Conservation (phyloP, 2,797 vertebrate genomes). For the Numenius phaeopus region DNA sequence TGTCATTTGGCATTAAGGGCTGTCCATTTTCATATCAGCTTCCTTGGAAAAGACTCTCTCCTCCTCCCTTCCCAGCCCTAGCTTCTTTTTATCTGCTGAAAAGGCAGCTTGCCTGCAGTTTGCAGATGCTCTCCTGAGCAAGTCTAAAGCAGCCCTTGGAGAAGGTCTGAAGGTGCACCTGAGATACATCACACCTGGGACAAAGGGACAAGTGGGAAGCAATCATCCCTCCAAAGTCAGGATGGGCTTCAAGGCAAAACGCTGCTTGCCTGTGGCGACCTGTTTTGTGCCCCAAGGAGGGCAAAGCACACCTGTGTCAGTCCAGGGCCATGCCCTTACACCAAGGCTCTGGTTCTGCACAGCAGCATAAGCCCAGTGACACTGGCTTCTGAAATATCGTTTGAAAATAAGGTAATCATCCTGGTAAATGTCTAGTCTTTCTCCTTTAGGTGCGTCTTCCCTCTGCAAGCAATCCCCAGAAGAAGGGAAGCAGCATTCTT, state of each 20-base stretch:
- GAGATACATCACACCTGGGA: background rate
- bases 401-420: background rate
- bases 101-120: background rate
- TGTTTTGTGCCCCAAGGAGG: background rate
- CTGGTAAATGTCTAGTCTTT: background rate
- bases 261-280: rapidly evolving
- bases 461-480: background rate
- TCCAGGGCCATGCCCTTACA: background rate
- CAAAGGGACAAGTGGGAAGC: background rate
- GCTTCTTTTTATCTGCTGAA: background rate
- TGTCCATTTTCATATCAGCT: background rate
- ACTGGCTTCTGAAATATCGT: background rate
- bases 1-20: background rate
- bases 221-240: background rate
- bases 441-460: background rate
- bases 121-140: background rate
- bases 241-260: background rate
- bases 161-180: background rate
- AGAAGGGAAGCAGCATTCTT: background rate
- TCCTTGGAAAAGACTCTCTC: background rate
- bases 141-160: background rate
- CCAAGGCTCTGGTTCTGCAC: background rate
- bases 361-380: background rate
- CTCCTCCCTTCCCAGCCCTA: background rate
- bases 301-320: background rate